These are phyloP conservation scores for Axinella damicornis DNA, from an alignment of 37 sponge, comb jelly and placozoan species.

Conservation along the genomic window DNA sequence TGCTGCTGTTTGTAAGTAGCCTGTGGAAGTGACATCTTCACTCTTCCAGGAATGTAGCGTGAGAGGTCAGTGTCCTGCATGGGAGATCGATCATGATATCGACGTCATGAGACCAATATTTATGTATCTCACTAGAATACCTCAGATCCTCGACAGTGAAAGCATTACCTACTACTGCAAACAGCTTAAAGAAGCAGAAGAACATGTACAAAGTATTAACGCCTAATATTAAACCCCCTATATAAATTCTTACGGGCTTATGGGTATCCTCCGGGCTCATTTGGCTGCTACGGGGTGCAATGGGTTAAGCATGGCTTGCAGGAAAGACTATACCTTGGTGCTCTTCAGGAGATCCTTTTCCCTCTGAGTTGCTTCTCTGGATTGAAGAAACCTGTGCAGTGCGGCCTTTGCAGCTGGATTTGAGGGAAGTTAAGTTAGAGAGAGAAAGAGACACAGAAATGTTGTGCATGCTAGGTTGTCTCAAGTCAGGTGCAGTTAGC, in stretches of 20 bases:
- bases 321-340: no score
- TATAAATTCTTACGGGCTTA: no score
- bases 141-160: no score
- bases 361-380: slow-evolving; percentile 69
- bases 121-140: not conserved
- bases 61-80: slow-evolving; percentile 84
- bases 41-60: slow-evolving; percentile 81
- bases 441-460: not conserved
- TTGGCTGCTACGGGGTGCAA: no score
- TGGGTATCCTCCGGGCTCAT: no score
- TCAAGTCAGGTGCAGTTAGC: not conserved
- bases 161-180: no score
- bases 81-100: no score
- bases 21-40: slow-evolving; percentile 75
- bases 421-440: not conserved
- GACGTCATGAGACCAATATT: not conserved
- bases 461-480: not conserved
- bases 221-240: no score
- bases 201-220: no score
- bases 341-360: slow-evolving; percentile 94
- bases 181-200: no score
- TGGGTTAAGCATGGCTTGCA: no score
- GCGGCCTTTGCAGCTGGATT: slow-evolving; percentile 86
- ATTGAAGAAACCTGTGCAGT: slow-evolving; percentile 76
- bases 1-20: slow-evolving; percentile 9